Evolutionary conservation across 1,140 invertebrate species (phyloP).

Genomic region (Solen grandis): DNA sequence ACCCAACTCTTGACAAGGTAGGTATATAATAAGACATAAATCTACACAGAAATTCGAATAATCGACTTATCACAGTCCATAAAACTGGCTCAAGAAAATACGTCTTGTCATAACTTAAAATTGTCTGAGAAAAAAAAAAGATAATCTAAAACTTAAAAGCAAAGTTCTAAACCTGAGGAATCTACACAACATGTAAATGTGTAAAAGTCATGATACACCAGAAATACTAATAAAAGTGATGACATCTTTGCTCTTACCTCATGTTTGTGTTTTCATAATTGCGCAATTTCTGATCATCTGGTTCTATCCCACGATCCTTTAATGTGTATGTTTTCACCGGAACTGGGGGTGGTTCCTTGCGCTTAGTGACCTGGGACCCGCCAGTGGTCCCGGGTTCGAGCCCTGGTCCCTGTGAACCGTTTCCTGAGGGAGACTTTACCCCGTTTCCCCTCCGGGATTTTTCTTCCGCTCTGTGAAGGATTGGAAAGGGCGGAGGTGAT

Average conservation of each 20-base stretch:
- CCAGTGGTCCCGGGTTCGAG: neutral
- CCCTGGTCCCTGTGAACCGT: constrained; percentile 22
- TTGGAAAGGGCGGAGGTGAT: neutral
- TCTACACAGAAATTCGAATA: too few relatives aligned
- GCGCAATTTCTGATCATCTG: constrained; percentile 72
- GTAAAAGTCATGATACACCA: too few relatives aligned
- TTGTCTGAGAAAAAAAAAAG: too few relatives aligned
- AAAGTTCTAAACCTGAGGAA: too few relatives aligned
- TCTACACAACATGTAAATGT: too few relatives aligned
- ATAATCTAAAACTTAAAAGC: too few relatives aligned
- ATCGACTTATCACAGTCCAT: too few relatives aligned
- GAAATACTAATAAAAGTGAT: too few relatives aligned
- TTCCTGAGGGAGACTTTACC: constrained; percentile 8
- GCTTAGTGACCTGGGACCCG: constrained; percentile 42
- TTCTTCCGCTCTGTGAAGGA: neutral
- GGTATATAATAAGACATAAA: too few relatives aligned
- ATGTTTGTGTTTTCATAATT: constrained; percentile 75
- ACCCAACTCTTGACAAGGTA: too few relatives aligned
- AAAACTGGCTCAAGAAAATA: too few relatives aligned
- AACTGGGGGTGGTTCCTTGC: constrained; percentile 73
- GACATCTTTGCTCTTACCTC: constrained; percentile 67
- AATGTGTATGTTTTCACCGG: constrained; percentile 74
- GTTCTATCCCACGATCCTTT: constrained; percentile 71
- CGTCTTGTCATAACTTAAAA: too few relatives aligned
- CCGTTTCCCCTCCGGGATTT: neutral